Conservation (phyloP, 2,888 invertebrate species). For the Conomelus anceps region DNA sequence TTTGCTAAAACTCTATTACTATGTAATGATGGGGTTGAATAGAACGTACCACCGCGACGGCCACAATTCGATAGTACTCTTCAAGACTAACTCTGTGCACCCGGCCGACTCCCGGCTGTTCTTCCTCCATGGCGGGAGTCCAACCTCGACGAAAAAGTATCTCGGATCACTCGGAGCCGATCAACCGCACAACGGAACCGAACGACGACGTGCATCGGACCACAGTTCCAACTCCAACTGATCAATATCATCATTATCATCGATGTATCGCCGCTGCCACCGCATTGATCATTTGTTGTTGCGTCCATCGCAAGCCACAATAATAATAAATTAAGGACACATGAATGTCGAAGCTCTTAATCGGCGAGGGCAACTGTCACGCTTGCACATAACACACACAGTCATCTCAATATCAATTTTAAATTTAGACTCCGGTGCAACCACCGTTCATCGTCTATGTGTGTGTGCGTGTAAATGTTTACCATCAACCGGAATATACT, state of each 20-base stretch:
- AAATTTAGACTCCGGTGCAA: not conserved
- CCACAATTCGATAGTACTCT: not conserved
- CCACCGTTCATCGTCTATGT: too few relatives aligned
- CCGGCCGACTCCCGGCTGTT: not conserved
- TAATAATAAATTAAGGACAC: constrained; percentile 34
- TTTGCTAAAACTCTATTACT: not conserved
- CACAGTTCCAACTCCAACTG: not conserved
- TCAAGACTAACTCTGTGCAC: not conserved
- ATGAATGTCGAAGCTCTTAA: constrained; percentile 2
- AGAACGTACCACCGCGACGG: not conserved
- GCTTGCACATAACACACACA: not conserved
- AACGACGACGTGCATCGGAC: not conserved
- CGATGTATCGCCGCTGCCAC: constrained; percentile 46
- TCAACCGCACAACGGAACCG: too few relatives aligned
- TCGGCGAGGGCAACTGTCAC: not conserved
- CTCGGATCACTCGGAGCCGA: too few relatives aligned
- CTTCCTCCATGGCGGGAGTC: not conserved
- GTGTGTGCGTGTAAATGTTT: not conserved
- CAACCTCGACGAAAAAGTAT: not conserved
- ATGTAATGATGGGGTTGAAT: not conserved
- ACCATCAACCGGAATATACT: not conserved
- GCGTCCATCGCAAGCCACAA: constrained; percentile 64
- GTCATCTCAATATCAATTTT: not conserved
- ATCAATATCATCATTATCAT: not conserved
- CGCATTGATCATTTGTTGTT: constrained; percentile 44